A percentile compares a stretch with the other conserved stretches of the same genome.
These are phyloP conservation scores for Pelobates cultripes DNA, from an alignment of 2,797 vertebrate species.

Conservation along the genomic window DNA sequence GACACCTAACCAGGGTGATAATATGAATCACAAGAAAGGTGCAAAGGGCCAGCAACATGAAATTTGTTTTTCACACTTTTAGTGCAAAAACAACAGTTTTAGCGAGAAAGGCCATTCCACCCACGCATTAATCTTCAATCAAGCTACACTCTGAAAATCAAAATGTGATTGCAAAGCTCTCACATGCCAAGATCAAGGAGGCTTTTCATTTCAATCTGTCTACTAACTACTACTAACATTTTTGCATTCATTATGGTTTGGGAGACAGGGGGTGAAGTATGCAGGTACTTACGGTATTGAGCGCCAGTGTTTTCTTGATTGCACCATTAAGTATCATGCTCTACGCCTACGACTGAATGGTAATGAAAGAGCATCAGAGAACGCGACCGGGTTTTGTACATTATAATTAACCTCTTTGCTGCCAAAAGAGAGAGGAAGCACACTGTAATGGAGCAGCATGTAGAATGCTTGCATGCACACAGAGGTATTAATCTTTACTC, in stretches of 20 bases:
- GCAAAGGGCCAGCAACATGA: constrained; percentile 66
- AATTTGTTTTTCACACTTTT: constrained; percentile 75
- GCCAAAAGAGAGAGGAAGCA: not conserved
- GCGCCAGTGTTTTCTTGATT: constrained; percentile 62
- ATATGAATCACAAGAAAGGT: constrained; percentile 64
- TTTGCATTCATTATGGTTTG: constrained; percentile 64
- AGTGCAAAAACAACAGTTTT: constrained; percentile 68
- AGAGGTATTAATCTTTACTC: not conserved
- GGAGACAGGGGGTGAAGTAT: constrained; percentile 57
- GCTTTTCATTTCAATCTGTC: constrained; percentile 63
- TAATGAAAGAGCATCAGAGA: constrained; percentile 36
- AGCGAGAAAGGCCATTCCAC: constrained; percentile 67
- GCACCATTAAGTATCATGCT: constrained; percentile 41
- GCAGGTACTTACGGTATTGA: constrained; percentile 58
- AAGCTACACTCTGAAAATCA: constrained; percentile 69
- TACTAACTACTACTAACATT: constrained; percentile 63
- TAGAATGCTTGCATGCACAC: not conserved
- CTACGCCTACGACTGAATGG: constrained; percentile 29
- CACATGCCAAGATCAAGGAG: constrained; percentile 64
- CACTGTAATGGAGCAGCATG: not conserved
- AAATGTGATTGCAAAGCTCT: constrained; percentile 71
- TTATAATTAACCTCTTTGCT: constrained; percentile 37
- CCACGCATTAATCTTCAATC: constrained; percentile 68
- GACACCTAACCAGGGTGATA: constrained; percentile 62
- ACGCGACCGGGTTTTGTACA: constrained; percentile 30